Evolutionary conservation across 2,797 vertebrate genomes (phyloP).

Genomic region (Streptopelia turtur): DNA sequence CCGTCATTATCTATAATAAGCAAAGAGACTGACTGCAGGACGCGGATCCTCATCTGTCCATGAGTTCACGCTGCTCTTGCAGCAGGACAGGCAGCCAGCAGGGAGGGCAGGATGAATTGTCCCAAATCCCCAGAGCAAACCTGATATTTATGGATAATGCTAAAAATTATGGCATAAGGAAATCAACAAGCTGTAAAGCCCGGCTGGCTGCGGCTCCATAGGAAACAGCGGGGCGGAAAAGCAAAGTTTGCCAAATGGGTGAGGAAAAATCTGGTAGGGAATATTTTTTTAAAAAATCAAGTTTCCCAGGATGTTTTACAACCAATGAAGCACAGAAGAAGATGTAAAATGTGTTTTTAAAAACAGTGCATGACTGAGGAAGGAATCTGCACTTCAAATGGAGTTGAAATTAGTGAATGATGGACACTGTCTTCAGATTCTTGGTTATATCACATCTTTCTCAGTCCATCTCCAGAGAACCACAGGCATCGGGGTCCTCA

Average conservation of each 20-base stretch:
- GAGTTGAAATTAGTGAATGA: neutral
- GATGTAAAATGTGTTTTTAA: neutral
- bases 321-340: neutral
- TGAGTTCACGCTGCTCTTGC: neutral
- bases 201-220: neutral
- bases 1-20: neutral
- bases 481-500: neutral
- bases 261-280: neutral
- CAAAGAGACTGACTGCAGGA: neutral
- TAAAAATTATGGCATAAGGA: slow-evolving; percentile 50
- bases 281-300: too few species aligned
- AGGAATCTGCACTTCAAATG: neutral
- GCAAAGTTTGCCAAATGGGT: slow-evolving; percentile 22
- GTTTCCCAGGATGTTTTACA: neutral
- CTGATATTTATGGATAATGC: slow-evolving; percentile 1
- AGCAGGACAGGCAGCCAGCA: neutral
- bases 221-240: neutral
- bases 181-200: slow-evolving; percentile 21
- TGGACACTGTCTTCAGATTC: neutral
- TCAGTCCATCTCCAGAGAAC: neutral
- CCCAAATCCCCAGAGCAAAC: neutral
- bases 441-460: neutral
- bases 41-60: neutral
- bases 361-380: neutral
- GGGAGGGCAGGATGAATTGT: neutral